A percentile compares a stretch with the other conserved stretches of the same genome.
Evolutionary conservation across 2,888 invertebrate genomes (phyloP).

Genomic region (Dilophus febrilis): DNA sequence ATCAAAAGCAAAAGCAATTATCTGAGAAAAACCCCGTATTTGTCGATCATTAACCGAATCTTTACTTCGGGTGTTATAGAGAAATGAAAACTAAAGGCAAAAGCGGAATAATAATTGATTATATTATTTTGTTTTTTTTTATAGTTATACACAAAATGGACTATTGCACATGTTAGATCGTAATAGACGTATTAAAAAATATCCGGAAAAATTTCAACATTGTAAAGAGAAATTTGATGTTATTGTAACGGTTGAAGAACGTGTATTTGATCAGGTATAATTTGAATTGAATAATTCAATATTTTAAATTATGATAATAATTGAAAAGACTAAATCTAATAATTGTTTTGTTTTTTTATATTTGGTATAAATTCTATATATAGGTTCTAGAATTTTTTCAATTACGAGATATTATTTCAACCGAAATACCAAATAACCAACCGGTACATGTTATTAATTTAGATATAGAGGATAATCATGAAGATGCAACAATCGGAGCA

Average conservation of each 20-base stretch:
- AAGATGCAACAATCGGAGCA: slow-evolving; percentile 97
- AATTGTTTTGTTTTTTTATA: background rate
- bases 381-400: slow-evolving; percentile 92
- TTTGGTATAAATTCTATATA: slow-evolving; percentile 45
- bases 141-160: slow-evolving; percentile 93
- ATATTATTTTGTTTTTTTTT: slow-evolving; percentile 4
- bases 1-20: no score
- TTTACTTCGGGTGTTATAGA: no score
- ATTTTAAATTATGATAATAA: background rate
- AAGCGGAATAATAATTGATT: no score
- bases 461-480: slow-evolving; percentile 98
- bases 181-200: slow-evolving; percentile 84
- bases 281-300: background rate
- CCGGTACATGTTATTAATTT: slow-evolving; percentile 95
- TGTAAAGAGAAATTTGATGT: slow-evolving; percentile 84
- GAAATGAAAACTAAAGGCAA: no score
- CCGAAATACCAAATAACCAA: slow-evolving; percentile 59
- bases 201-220: slow-evolving; percentile 88
- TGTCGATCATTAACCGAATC: no score
- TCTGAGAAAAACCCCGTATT: no score
- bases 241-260: slow-evolving; percentile 91
- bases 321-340: background rate
- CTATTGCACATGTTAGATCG: slow-evolving; percentile 95
- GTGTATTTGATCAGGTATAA: slow-evolving; percentile 81
- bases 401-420: no score